These are phyloP conservation scores for Propithecus perrieri DNA, from an alignment of 2,797 vertebrate species.

Conservation along the genomic window DNA sequence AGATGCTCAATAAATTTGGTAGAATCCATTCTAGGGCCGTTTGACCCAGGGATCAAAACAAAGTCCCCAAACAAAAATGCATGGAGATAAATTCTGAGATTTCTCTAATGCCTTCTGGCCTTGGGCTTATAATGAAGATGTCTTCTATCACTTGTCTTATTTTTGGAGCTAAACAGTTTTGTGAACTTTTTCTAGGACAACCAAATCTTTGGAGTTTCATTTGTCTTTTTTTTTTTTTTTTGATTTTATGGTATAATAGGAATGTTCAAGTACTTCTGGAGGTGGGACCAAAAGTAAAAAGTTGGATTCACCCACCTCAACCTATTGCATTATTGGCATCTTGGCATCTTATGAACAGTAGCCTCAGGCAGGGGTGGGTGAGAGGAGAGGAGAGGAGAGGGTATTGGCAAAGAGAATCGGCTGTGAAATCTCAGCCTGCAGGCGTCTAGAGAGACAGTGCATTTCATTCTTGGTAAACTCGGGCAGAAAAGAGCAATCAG, in stretches of 20 bases:
- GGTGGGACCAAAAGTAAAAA: background rate
- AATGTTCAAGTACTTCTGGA: background rate
- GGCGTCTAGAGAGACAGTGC: conserved; percentile 35
- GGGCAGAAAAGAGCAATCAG: conserved; percentile 83
- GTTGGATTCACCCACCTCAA: background rate
- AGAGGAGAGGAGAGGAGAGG: background rate
- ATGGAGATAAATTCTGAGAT: background rate
- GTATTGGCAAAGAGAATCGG: background rate
- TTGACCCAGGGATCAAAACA: background rate
- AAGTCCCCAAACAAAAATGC: background rate
- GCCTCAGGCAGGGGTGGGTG: background rate
- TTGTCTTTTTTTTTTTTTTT: background rate
- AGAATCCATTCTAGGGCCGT: background rate
- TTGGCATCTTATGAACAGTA: background rate
- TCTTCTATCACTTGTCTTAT: background rate
- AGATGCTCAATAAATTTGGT: background rate
- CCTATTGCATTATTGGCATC: background rate
- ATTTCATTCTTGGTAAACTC: conserved; percentile 70
- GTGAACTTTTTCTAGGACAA: background rate
- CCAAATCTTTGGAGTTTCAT: background rate
- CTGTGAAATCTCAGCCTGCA: conserved; percentile 60
- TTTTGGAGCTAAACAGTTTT: background rate
- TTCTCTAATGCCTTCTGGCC: background rate
- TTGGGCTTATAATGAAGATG: background rate
- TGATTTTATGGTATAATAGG: background rate